A percentile compares a stretch with the other conserved stretches of the same genome.
Conservation (phyloP, 1,140 invertebrate species). For the Paralvinella palmiformis region DNA sequence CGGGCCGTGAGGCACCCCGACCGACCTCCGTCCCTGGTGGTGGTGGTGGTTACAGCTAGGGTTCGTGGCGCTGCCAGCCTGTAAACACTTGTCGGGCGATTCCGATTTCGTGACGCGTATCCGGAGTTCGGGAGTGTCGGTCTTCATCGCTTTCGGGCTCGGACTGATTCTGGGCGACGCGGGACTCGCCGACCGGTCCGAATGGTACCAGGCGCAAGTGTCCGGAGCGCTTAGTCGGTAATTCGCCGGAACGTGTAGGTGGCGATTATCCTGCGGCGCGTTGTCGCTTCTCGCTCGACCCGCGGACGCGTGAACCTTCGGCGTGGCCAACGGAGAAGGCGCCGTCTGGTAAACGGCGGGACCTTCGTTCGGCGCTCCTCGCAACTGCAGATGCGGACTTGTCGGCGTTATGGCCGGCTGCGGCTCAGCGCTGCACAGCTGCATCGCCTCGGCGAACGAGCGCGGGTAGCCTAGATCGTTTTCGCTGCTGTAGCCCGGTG, state of each 20-base stretch:
- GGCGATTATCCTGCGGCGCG: too few species aligned
- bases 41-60: too few species aligned
- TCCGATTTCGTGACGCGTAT: background rate
- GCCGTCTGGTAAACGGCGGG: too few species aligned
- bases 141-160: background rate
- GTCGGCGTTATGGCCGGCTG: too few species aligned
- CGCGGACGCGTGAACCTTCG: too few species aligned
- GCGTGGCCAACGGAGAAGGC: too few species aligned
- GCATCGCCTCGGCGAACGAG: background rate
- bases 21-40: too few species aligned
- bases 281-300: too few species aligned
- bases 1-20: too few species aligned
- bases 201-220: background rate
- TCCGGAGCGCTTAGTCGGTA: constrained; percentile 2
- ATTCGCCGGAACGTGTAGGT: background rate
- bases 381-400: too few species aligned
- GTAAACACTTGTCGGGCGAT: background rate
- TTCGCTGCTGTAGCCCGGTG: constrained; percentile 22
- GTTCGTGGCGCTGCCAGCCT: too few species aligned
- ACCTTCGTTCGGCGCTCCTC: too few species aligned
- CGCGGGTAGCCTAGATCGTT: background rate
- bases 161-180: constrained; percentile 2
- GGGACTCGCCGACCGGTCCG: background rate
- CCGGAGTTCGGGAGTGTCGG: background rate
- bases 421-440: background rate